A percentile compares a stretch with the other conserved stretches of the same genome.
phyloP scores from a whole-genome alignment of 30 jellyfish, hydroid and myxozoan genomes.

The Catostylus mosaicus region DNA sequence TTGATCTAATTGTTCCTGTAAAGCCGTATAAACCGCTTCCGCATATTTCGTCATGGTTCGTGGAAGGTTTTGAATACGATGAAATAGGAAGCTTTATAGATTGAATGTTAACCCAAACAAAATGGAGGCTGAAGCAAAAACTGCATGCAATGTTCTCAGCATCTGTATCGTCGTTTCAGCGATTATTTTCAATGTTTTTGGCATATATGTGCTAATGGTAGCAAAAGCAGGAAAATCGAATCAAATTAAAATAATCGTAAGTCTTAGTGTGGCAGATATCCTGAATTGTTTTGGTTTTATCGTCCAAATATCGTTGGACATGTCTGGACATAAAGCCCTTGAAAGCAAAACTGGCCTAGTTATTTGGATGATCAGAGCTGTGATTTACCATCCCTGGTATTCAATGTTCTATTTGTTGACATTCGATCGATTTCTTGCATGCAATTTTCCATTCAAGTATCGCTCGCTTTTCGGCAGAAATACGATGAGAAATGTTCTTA shows the following conservation, averaged over 20 bases:
- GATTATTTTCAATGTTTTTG: constrained; percentile 14
- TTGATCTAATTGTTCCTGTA: too few species aligned
- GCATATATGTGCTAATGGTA: constrained; percentile 9
- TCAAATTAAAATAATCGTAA: constrained; percentile 2
- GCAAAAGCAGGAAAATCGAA: constrained; percentile 2
- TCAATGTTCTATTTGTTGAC: constrained; percentile 25
- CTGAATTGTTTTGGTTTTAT: constrained; percentile 27
- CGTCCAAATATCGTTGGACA: constrained; percentile 5
- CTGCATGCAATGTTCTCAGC: constrained; percentile 26
- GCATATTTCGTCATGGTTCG: neutral
- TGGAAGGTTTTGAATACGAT: neutral
- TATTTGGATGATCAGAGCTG: constrained; percentile 40
- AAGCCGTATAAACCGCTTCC: too few species aligned
- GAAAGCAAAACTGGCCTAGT: constrained; percentile 13
- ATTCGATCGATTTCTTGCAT: constrained; percentile 34
- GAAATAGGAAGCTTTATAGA: neutral
- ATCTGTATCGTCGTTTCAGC: constrained; percentile 13
- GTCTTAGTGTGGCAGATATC: constrained; percentile 39
- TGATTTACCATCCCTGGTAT: constrained; percentile 46
- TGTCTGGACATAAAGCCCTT: constrained; percentile 5
- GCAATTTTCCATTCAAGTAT: constrained; percentile 41
- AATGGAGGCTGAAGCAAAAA: constrained; percentile 16
- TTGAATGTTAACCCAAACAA: too few species aligned
- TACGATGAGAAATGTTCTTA: constrained; percentile 22
- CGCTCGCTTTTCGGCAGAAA: constrained; percentile 17